These are phyloP conservation scores for Ormyrus nitidulus DNA, from an alignment of 2,888 invertebrate genomes.

Conservation along the genomic window DNA sequence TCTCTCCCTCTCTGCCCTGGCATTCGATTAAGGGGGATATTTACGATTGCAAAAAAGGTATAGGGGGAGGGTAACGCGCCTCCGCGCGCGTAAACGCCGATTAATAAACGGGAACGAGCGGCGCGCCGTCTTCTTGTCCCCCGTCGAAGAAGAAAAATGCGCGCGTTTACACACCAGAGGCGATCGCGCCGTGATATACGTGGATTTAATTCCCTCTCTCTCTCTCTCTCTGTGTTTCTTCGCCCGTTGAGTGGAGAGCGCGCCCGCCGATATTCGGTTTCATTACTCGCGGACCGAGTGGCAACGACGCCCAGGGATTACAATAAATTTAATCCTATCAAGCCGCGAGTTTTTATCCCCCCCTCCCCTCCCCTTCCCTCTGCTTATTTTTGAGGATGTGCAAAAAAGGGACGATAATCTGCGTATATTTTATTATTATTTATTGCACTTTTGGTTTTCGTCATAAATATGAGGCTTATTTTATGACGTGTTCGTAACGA, in stretches of 20 bases:
- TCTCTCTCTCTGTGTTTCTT: background rate
- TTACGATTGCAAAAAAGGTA: background rate
- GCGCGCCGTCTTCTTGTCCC: slow-evolving; percentile 2
- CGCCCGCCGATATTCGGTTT: background rate
- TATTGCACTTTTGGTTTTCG: background rate
- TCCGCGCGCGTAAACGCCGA: slow-evolving; percentile 24
- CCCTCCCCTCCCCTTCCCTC: too few relatives aligned
- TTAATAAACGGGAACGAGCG: slow-evolving; percentile 39
- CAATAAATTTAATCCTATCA: too few relatives aligned
- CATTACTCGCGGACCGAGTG: background rate
- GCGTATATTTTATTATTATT: slow-evolving; percentile 5
- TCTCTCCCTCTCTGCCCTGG: background rate
- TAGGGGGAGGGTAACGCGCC: background rate
- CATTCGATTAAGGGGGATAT: slow-evolving; percentile 9
- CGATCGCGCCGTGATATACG: slow-evolving; percentile 30
- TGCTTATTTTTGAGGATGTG: too few relatives aligned
- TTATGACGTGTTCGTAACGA: too few relatives aligned
- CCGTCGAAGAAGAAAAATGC: slow-evolving; percentile 50
- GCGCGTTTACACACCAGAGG: slow-evolving; percentile 8
- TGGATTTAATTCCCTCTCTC: slow-evolving; percentile 31
- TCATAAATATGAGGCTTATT: too few relatives aligned
- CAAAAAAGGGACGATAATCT: background rate
- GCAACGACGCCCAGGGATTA: too few relatives aligned
- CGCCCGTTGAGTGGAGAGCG: background rate
- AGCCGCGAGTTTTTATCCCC: too few relatives aligned